Base-by-base conservation (phyloP, 2,797 vertebrate species). In the Australoheros facetus region DNA sequence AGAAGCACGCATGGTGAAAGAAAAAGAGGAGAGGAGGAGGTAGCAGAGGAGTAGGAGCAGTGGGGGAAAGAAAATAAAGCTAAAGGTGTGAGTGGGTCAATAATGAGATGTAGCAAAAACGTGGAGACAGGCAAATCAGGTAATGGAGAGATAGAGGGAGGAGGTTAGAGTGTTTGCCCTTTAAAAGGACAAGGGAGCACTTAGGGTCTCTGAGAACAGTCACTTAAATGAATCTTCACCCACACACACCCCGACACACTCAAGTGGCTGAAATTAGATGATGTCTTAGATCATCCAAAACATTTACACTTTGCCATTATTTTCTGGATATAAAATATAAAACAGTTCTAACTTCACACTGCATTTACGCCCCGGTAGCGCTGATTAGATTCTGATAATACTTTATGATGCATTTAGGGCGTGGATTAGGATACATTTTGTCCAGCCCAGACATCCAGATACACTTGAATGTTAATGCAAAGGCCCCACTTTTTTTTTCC, bases 131-230 rank as follows among this genome's bases (percentile, higher is more conserved):
- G 45, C 30, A 70, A 72, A 34, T 10, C 3, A 56, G 71, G 42
- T 32, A 30, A 56, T 42, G 42, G 28, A 37, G 37, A 54, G 58
- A 73, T 54, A 34, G 58, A 4, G 9, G 39, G 53, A 71, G 56
- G 71, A 34, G 79, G 78, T 64, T 55, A 56, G 28, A 80, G 73
- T 17, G 34, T 72, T 81, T 80, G 79, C 71, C 78, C 85, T 85
- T 82, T 88, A 51, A 84, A 88, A 83, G 73, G 75, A 83, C 66
- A 69, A 64, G 74, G 4, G 54, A 53, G 39, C 37, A 45, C 60
- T 80, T 53, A 54, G 48, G 26, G 16, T 64, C 66, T 34, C 77
- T 66, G 51, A 62, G 28, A 85, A 4, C 53, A 60, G 66, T 55
- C 62, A 58, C 30, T 59, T 12, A 19, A 34, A 64, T 26, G 51